Percentiles rank a stretch among this genome's conserved stretches.
These are phyloP conservation scores for Andrena camellia DNA, from an alignment of 2,888 invertebrate species.

Conservation along the genomic window DNA sequence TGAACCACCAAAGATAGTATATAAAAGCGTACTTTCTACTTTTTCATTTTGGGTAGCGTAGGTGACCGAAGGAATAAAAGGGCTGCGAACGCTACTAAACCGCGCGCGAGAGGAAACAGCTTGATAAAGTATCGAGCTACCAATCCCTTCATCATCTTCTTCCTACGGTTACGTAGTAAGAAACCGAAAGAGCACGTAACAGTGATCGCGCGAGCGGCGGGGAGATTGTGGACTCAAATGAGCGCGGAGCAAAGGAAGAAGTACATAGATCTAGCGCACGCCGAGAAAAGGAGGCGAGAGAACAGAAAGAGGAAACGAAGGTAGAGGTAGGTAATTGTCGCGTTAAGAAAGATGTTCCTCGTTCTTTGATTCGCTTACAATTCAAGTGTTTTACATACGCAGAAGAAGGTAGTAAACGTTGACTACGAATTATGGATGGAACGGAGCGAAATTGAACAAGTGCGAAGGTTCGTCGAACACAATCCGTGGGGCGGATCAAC, in stretches of 20 bases:
- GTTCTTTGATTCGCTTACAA: background rate
- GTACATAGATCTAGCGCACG: slow-evolving; percentile 80
- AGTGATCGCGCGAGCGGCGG: slow-evolving; percentile 79
- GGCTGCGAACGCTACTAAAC: background rate
- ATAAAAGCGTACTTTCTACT: slow-evolving; percentile 68
- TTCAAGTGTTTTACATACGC: background rate
- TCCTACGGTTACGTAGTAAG: slow-evolving; percentile 75
- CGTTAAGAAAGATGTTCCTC: too few species aligned
- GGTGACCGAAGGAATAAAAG: slow-evolving; percentile 51
- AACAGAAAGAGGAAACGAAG: slow-evolving; percentile 66
- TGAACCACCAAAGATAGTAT: slow-evolving; percentile 22
- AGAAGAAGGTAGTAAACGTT: slow-evolving; percentile 4
- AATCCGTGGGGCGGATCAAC: too few species aligned
- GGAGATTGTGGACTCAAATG: slow-evolving; percentile 80
- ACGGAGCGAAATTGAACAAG: background rate
- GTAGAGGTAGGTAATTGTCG: slow-evolving; percentile 46
- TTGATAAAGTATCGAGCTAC: slow-evolving; percentile 63
- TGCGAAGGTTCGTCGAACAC: background rate
- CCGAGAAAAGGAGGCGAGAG: slow-evolving; percentile 78
- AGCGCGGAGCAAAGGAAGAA: slow-evolving; percentile 77
- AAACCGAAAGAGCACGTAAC: slow-evolving; percentile 77
- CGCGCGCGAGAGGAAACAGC: background rate
- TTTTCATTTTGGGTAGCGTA: slow-evolving; percentile 72
- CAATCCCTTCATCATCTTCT: slow-evolving; percentile 82
- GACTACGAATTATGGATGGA: background rate